phyloP scores from a whole-genome alignment of 2,888 invertebrate genomes.

The Scaptomyza cyrtandrae region DNA sequence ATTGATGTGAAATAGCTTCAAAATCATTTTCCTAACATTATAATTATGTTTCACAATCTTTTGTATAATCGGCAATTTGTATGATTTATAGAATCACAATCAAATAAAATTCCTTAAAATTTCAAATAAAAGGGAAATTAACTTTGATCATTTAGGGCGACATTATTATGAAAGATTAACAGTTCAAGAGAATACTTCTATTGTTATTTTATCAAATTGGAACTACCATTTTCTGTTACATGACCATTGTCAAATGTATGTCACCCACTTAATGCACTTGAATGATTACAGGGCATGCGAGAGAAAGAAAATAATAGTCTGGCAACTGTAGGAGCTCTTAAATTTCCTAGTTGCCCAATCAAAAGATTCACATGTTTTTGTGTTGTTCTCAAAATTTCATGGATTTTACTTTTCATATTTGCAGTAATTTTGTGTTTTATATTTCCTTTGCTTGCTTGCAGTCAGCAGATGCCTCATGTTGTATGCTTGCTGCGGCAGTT shows the following conservation, averaged over 20 bases:
- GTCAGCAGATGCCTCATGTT: background rate
- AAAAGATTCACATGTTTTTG: conserved; percentile 23
- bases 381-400: conserved; percentile 24
- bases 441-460: conserved; percentile 2
- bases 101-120: too few species aligned
- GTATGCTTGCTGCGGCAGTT: conserved; percentile 5
- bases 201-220: too few species aligned
- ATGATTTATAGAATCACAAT: too few species aligned
- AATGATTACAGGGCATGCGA: conserved; percentile 4
- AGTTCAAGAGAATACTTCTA: too few species aligned
- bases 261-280: background rate
- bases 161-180: too few species aligned
- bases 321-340: conserved; percentile 19
- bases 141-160: too few species aligned
- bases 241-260: background rate
- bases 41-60: too few species aligned
- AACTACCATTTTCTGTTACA: background rate
- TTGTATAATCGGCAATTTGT: too few species aligned
- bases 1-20: too few species aligned
- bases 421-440: conserved; percentile 22
- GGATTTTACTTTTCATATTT: conserved; percentile 21
- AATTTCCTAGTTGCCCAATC: conserved; percentile 27
- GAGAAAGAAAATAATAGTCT: conserved; percentile 16
- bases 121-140: too few species aligned
- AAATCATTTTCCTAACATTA: too few species aligned